Percentiles rank a stretch among this genome's conserved stretches.
These are phyloP conservation scores for Thripadectes ignobilis DNA, from an alignment of 2,797 vertebrate species.

Conservation along the genomic window DNA sequence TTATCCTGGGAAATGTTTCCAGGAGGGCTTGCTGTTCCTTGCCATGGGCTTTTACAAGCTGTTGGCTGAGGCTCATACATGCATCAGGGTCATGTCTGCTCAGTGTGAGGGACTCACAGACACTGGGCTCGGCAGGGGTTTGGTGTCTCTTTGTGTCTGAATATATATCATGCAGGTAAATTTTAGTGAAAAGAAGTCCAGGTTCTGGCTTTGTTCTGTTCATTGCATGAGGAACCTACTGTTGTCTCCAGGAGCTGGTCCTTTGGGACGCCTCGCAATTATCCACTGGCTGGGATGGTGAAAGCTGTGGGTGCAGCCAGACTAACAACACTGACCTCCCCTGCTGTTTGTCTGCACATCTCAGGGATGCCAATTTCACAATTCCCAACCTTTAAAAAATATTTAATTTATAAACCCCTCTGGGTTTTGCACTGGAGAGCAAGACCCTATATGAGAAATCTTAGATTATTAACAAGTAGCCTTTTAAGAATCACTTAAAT, in stretches of 20 bases:
- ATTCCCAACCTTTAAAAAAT: not conserved
- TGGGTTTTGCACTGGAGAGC: not conserved
- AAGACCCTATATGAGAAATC: not conserved
- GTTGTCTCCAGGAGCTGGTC: not conserved
- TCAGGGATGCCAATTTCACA: not conserved
- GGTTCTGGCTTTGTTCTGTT: not conserved
- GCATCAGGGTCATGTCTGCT: not conserved
- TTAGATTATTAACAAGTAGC: not conserved
- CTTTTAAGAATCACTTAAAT: not conserved
- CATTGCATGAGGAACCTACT: not conserved
- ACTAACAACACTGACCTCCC: not conserved
- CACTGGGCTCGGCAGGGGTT: fast-evolving
- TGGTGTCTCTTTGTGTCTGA: not conserved
- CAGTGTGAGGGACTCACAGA: not conserved
- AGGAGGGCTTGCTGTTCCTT: not conserved
- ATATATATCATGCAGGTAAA: not conserved
- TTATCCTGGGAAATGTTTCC: not conserved
- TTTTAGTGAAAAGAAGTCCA: not conserved
- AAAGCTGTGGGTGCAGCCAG: not conserved
- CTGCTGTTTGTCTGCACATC: not conserved
- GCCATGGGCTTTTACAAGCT: not conserved
- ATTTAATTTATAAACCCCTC: not conserved
- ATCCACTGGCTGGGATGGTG: not conserved
- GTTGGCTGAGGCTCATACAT: fast-evolving
- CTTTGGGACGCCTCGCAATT: not conserved